phyloP scores from a whole-genome alignment of 2,113 vertebrate species.

The Callithrix jacchus region DNA sequence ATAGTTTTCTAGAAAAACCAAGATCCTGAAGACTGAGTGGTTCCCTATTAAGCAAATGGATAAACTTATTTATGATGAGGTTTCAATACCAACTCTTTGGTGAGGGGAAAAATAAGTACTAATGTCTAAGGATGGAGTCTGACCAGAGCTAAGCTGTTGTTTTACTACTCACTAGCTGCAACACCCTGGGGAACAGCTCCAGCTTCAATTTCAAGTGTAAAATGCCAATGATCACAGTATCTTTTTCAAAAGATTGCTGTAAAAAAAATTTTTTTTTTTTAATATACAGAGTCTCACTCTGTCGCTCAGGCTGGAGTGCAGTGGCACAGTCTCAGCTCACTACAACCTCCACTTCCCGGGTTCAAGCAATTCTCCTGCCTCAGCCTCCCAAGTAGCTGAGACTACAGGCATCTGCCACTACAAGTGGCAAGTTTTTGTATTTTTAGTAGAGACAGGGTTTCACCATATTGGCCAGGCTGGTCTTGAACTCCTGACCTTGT shows the following conservation, averaged over 20 bases:
- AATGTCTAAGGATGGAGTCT: background rate
- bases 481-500: too few relatives aligned
- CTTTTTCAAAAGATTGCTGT: background rate
- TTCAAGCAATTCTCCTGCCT: too few relatives aligned
- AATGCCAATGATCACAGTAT: background rate
- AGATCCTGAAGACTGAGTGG: background rate
- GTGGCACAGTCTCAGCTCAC: too few relatives aligned
- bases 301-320: too few relatives aligned
- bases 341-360: too few relatives aligned
- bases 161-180: background rate
- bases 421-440: too few relatives aligned
- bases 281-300: too few relatives aligned
- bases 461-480: too few relatives aligned
- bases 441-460: too few relatives aligned
- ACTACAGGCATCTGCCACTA: too few relatives aligned
- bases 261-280: background rate
- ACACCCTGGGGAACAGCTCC: background rate
- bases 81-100: background rate
- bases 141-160: rapidly evolving
- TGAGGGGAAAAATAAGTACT: background rate
- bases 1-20: background rate
- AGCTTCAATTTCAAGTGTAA: background rate
- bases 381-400: too few relatives aligned
- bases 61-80: background rate
- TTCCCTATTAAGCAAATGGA: background rate